Conservation (phyloP, 2,113 vertebrate species). For the Lipotes vexillifer region DNA sequence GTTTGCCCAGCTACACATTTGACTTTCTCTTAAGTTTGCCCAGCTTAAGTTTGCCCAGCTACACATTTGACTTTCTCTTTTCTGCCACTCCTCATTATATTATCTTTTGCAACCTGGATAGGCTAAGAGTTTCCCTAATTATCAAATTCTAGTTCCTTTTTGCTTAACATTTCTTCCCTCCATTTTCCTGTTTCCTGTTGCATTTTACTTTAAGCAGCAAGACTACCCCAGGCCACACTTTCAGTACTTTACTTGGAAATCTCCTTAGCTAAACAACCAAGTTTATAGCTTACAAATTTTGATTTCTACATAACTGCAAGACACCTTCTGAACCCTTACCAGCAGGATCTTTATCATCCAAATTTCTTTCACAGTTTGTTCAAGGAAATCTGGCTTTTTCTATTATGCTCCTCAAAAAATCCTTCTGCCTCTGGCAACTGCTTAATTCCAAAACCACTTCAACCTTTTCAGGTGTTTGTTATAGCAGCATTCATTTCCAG, state of each 20-base stretch:
- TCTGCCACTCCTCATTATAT: neutral
- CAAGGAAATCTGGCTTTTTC: neutral
- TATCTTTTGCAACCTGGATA: neutral
- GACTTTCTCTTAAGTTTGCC: neutral
- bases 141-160: neutral
- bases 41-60: neutral
- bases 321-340: neutral
- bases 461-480: neutral
- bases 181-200: neutral
- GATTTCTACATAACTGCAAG: neutral
- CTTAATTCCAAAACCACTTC: neutral
- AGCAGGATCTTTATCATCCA: neutral
- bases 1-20: neutral
- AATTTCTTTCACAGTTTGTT: neutral
- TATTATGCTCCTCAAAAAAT: neutral
- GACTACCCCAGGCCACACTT: neutral
- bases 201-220: neutral
- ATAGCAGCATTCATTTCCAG: too few species aligned
- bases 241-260: neutral
- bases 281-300: neutral
- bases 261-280: neutral
- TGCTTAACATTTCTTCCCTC: neutral
- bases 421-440: neutral
- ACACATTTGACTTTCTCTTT: neutral
- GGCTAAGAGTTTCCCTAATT: neutral